Base-by-base conservation (phyloP, 2,888 invertebrate species). In the Himalopsyche kuldschensis region DNA sequence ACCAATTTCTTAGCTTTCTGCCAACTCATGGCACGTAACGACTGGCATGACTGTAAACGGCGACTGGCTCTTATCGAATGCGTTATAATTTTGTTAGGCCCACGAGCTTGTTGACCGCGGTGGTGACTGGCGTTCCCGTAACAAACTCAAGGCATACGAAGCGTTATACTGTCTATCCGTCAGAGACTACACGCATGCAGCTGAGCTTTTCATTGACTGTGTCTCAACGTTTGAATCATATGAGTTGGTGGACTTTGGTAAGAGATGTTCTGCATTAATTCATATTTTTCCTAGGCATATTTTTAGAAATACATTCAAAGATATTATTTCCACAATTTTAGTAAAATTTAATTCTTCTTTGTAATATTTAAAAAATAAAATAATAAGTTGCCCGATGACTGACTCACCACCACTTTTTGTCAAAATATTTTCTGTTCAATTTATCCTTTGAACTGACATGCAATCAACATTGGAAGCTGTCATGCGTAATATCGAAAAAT, bases 181-280 rank as follows among this genome's bases (percentile, higher is more conserved):
- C 63, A 93, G 99, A 85, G 99, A 99, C 89, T 99, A 99, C 90
- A 97, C 97, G 89, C 95, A 95, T 87, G 99, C 99, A 11, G 98
- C 99, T 0, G 95, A 94, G 86, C 94, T 98, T 86, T 99, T 99
- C 89, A 94, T 99, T 87, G 99, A 99, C 89, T 99, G 99, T 48
- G 98, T 99, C 75, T 99, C 99, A 85, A 99, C 99, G 15, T 99
- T 99, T 90, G 99, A 99, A 35, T 99, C 99, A 0, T 99, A 99
- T 88, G 99, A 99, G 89, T 92, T 99, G 79, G 99, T 99, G 95
- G 98, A 99, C 89, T 99, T 99, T 90, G 96, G 97, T 89, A 95
- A 96, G 84, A 96, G 69, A 30, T 10, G 15, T 15, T 41, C 41
- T 41, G 41, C 15, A 15, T 3, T 10, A 95, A 90, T 94, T 93